Conservation (phyloP, 2,113 vertebrate genomes). For the Ciconia stormi region DNA sequence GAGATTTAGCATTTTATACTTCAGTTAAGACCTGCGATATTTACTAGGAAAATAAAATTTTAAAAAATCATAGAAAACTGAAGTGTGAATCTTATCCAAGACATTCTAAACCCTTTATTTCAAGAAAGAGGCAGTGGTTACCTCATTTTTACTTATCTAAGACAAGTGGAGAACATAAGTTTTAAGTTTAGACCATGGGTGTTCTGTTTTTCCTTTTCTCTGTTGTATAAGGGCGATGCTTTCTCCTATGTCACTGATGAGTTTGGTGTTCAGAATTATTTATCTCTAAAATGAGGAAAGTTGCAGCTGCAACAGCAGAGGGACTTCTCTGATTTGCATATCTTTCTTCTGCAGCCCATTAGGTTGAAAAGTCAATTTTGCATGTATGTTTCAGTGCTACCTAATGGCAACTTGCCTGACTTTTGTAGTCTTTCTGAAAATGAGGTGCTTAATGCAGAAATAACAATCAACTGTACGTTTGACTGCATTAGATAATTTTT, state of each 20-base stretch:
- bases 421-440: conserved; percentile 3
- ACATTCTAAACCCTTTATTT: not conserved
- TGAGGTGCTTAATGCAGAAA: not conserved
- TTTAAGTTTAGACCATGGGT: not conserved
- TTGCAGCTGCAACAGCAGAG: conserved; percentile 58
- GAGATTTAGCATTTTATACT: not conserved
- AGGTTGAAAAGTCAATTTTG: conserved; percentile 32
- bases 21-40: not conserved
- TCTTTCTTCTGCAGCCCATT: conserved; percentile 34
- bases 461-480: conserved; percentile 15
- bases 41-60: not conserved
- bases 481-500: conserved; percentile 36
- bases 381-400: not conserved
- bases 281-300: not conserved
- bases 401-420: conserved; percentile 9
- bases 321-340: conserved; percentile 1
- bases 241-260: not conserved
- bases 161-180: not conserved
- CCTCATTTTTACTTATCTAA: not conserved
- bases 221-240: not conserved
- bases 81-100: not conserved
- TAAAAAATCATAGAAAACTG: not conserved
- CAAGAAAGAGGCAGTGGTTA: not conserved
- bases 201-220: not conserved
- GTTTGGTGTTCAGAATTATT: not conserved